phyloP scores from a whole-genome alignment of 2,888 invertebrate species.

The Ferdinandea cuprea region DNA sequence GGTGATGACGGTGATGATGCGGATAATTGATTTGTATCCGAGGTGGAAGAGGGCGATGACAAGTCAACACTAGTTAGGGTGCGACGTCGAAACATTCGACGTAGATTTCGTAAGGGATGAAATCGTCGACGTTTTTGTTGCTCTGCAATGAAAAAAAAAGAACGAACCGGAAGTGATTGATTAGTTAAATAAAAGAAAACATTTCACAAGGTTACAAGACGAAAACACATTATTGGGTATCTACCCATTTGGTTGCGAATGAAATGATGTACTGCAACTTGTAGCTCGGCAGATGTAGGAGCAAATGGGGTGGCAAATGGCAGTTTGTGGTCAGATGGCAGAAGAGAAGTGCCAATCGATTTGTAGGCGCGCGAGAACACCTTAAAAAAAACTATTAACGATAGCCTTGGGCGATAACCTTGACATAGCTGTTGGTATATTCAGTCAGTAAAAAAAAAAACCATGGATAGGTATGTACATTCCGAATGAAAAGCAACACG shows the following conservation, averaged over 20 bases:
- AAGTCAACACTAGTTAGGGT: constrained; percentile 80
- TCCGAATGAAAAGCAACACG: no score
- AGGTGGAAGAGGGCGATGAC: constrained; percentile 39
- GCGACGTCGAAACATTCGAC: constrained; percentile 82
- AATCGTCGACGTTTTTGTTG: constrained; percentile 82
- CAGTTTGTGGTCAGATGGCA: no score
- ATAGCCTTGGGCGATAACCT: no score
- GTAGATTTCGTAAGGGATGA: constrained; percentile 82
- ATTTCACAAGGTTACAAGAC: background rate
- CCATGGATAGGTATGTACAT: no score
- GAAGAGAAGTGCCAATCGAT: no score
- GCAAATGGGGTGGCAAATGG: background rate
- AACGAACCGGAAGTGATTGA: constrained; percentile 8
- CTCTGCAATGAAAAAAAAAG: constrained; percentile 77
- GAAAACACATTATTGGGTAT: no score
- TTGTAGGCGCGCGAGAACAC: no score
- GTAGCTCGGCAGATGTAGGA: background rate
- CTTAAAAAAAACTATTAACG: no score
- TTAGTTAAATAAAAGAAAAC: background rate
- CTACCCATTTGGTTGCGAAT: background rate
- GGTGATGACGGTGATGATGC: constrained; percentile 80
- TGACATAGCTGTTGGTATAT: no score
- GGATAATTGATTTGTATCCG: constrained; percentile 75
- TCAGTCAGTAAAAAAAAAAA: no score
- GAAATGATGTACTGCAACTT: background rate